Percentiles rank a stretch among this genome's conserved stretches.
These are phyloP conservation scores for Balanococcus diminutus DNA, from an alignment of 2,888 invertebrate genomes.

Conservation along the genomic window DNA sequence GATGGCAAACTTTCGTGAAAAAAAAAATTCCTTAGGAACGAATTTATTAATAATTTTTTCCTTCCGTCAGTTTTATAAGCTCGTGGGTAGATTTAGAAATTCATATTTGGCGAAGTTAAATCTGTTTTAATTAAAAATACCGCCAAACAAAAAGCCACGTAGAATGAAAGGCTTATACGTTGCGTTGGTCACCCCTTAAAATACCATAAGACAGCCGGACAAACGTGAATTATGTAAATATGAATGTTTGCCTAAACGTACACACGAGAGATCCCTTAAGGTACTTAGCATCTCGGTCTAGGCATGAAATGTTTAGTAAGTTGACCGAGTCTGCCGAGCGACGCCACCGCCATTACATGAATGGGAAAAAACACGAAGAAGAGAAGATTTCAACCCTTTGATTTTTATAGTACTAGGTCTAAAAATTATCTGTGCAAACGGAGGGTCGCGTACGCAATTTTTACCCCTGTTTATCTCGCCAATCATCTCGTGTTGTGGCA, in stretches of 20 bases:
- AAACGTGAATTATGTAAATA: conserved; percentile 20
- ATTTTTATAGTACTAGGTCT: neutral
- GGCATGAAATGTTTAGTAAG: conserved; percentile 8
- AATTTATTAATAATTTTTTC: neutral
- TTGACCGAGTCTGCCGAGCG: neutral
- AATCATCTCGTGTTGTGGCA: conserved; percentile 10
- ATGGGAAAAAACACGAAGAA: neutral
- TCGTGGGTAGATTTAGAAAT: neutral
- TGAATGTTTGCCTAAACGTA: conserved; percentile 7
- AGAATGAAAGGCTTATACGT: neutral
- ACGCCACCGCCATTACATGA: conserved; percentile 1
- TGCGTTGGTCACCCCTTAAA: neutral
- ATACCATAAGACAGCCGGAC: neutral
- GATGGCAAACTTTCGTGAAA: neutral
- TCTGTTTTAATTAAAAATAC: neutral
- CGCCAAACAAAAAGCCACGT: neutral
- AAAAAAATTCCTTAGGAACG: neutral
- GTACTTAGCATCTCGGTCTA: conserved; percentile 17
- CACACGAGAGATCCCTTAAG: neutral
- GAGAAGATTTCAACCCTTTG: conserved; percentile 31
- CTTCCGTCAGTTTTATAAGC: neutral
- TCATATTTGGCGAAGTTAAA: neutral
- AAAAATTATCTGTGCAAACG: neutral
- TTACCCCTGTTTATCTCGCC: conserved; percentile 23
- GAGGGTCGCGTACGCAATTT: neutral